Percentiles rank a stretch among this genome's conserved stretches.
phyloP scores from a whole-genome alignment of 35 echinoderm and acorn worm genomes.

The Ophioderma brevispina region DNA sequence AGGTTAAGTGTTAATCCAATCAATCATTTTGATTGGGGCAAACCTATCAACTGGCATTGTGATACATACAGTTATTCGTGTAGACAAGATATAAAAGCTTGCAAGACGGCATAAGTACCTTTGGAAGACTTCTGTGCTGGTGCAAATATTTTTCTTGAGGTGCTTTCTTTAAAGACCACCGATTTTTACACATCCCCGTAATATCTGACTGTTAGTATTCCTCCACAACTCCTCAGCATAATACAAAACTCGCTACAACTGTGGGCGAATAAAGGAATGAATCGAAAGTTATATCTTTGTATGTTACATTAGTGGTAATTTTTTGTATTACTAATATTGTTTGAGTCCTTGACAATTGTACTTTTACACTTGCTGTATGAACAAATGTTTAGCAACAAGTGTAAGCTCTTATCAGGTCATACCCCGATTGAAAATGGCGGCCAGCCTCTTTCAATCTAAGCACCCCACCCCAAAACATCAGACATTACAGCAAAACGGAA shows the following conservation, averaged over 20 bases:
- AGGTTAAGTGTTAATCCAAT: too few species aligned
- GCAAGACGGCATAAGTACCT: constrained; percentile 66
- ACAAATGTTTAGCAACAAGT: background rate
- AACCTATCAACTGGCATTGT: too few species aligned
- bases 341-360: background rate
- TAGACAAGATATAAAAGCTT: too few species aligned
- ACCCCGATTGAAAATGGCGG: too few species aligned
- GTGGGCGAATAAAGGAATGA: background rate
- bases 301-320: too few species aligned
- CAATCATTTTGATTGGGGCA: too few species aligned
- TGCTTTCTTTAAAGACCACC: constrained; percentile 60
- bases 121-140: constrained; percentile 66
- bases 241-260: constrained; percentile 35
- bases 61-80: too few species aligned
- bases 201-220: constrained; percentile 55
- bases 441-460: too few species aligned
- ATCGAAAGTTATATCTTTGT: background rate
- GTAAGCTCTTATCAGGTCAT: too few species aligned
- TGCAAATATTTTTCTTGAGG: constrained; percentile 72
- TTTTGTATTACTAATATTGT: too few species aligned
- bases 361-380: background rate
- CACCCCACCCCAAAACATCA: too few species aligned
- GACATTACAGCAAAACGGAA: too few species aligned
- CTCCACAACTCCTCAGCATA: constrained; percentile 78
- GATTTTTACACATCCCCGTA: constrained; percentile 77